Evolutionary conservation across 2,888 invertebrate species (phyloP), one percentile per base, ranked within the genome.

Genomic region (Spodoptera littoralis): DNA sequence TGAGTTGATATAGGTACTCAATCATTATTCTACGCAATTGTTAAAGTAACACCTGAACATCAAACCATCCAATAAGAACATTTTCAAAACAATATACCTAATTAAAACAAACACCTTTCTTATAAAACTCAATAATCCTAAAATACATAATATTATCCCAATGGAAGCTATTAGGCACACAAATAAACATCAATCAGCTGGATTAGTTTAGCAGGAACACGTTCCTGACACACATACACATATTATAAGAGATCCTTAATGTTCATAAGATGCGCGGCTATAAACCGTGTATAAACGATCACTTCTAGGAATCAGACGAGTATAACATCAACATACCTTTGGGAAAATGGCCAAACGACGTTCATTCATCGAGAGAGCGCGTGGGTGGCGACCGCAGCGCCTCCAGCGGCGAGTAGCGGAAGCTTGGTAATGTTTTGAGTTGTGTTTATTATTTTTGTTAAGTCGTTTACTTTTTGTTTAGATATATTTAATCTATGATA

Each of bases 341-440:
- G 80, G 77, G 74, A 80, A 71, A 77, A 67, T 60, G 47, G 80
- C 83, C 81, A 82, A 77, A 47, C 53, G 24, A 11, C 63, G 59
- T 85, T 85, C 84, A 86, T 89, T 89, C 88, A 90, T 88, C 72
- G 75, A 74, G 67, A 30, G 48, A 48, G 30, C 61, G 62, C 65
- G 73, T 85, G 73, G 83, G 83, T 52, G 82, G 73, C 75, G 86
- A 84, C 54, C 13, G 73, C 65, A 74, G 90, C 91, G 91, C 90
- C 64, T 76, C 83, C 59, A 75, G 93, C 84, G 93, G 88, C 82
- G 93, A 93, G 93, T 94, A 93, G 94, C 92, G 78, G 83, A 62
- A 85, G 68, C 84, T 79, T 11, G 56, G 11, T 74, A 85, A 83
- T 47, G 11, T 47, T 47, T 47, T 47, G 9, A 11, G 11, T 47